phyloP scores from a whole-genome alignment of 2,113 vertebrate genomes.

The Labeo rohita region DNA sequence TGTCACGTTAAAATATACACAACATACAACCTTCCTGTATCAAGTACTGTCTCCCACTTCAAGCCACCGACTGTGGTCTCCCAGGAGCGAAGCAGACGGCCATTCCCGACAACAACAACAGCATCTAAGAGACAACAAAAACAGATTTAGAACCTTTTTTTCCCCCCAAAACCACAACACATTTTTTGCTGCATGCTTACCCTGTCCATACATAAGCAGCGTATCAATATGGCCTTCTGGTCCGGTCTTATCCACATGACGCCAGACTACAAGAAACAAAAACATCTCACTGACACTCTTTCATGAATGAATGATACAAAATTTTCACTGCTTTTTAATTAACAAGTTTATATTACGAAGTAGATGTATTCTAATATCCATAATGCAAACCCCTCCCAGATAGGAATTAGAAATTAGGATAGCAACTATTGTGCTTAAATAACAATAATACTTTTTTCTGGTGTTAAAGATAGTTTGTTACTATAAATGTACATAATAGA shows the following conservation, averaged over 20 bases:
- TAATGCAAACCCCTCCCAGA: background rate
- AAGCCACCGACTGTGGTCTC: slow-evolving; percentile 90
- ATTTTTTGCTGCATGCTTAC: slow-evolving; percentile 64
- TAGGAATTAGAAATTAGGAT: background rate
- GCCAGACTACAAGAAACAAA: slow-evolving; percentile 83
- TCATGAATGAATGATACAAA: background rate
- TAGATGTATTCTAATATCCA: background rate
- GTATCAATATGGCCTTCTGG: slow-evolving; percentile 85
- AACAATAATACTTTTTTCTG: background rate
- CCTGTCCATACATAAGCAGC: slow-evolving; percentile 88
- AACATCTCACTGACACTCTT: background rate
- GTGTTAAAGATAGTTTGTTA: background rate
- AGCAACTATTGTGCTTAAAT: background rate
- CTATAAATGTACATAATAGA: background rate
- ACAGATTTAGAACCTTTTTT: background rate
- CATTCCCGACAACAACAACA: slow-evolving; percentile 84
- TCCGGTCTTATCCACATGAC: slow-evolving; percentile 90
- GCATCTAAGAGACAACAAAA: slow-evolving; percentile 78
- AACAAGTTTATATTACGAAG: background rate
- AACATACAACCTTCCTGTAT: slow-evolving; percentile 84
- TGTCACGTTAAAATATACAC: background rate
- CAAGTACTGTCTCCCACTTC: slow-evolving; percentile 92
- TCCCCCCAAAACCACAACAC: background rate
- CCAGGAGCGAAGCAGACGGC: slow-evolving; percentile 91
- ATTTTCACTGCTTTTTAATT: background rate